Evolutionary conservation across 2,888 invertebrate genomes (phyloP), one percentile per base, ranked within the genome.

Genomic region (Heliconius sara): DNA sequence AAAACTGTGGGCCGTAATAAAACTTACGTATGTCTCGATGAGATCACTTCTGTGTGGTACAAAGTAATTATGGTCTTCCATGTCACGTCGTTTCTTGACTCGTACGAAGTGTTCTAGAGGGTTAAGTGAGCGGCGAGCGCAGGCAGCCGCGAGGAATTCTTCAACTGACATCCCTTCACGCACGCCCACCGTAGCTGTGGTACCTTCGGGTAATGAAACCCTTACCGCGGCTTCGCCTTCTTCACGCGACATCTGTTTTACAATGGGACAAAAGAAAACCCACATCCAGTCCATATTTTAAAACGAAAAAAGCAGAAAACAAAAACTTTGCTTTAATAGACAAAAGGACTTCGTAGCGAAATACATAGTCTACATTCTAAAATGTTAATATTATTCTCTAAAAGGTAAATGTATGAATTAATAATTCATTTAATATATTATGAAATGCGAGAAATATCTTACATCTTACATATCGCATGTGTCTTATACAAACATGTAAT

Each of bases 31-130:
- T 91, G 98, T 98, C 94, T 99, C 99, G 88, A 99, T 98, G 89
- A 98, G 97, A 94, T 99, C 99, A 89, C 98, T 97, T 88, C 98
- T 97, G 92, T 99, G 98, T 81, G 99, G 99, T 88, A 99, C 99
- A 94, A 98, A 98, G 95, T 98, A 99, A 95, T 98, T 98, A 93
- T 98, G 98, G 93, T 98, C 98, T 92, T 99, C 99, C 97, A 98
- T 98, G 88, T 99, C 99, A 85, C 98, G 96, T 85, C 99, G 97
- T 91, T 99, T 98, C 95, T 98, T 98, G 85, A 99, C 98, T 85
- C 99, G 96, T 80, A 99, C 98, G 94, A 99, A 99, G 94, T 99
- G 99, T 92, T 99, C 99, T 93, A 98, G 97, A 63, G 99, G 97
- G 93, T 98, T 98, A 85, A 99, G 97, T 86, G 97, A 98, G 91